Evolutionary conservation across 2,888 invertebrate species (phyloP), one percentile per base, ranked within the genome.

Genomic region (Nomada fabriciana): DNA sequence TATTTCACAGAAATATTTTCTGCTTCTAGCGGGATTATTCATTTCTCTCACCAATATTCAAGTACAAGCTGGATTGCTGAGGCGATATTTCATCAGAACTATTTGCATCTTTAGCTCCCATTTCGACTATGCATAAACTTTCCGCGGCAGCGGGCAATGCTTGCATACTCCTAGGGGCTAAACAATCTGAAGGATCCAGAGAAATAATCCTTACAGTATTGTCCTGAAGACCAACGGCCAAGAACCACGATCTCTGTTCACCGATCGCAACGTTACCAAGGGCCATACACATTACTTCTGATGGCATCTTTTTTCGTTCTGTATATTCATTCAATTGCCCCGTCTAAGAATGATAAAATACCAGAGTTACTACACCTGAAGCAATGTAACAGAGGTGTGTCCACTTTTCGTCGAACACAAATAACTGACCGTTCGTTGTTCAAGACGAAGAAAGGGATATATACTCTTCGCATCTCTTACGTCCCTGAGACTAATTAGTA

Each of bases 261-360:
- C 99, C 99, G 2, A 97, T 96, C 0, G 99, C 98, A 0, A 99
- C 99, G 73, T 98, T 98, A 0, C 98, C 99, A 80, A 99, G 94
- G 0, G 98, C 99, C 99, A 99, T 99, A 93, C 99, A 99, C 87
- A 99, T 97, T 0, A 99, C 99, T 94, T 99, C 99, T 0, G 98
- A 97, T 9, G 98, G 97, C 96, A 99, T 97, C 92, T 99, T 98
- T 91, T 99, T 98, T 13, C 99, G 96, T 93, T 99, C 99, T 11
- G 98, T 99, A 93, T 99, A 99, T 94, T 99, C 99, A 94, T 99
- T 99, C 68, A 99, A 94, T 94, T 99, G 98, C 0, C 99, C 99
- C 87, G 98, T 98, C 98, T 99, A 94, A 95, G 95, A 88, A 85
- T 11, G 36, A 53, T 1, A 59, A 61, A 63, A 25, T 25, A 11